A percentile compares a stretch with the other conserved stretches of the same genome.
phyloP scores from a whole-genome alignment of 1,140 invertebrate genomes.

The Lepidurus couesii region DNA sequence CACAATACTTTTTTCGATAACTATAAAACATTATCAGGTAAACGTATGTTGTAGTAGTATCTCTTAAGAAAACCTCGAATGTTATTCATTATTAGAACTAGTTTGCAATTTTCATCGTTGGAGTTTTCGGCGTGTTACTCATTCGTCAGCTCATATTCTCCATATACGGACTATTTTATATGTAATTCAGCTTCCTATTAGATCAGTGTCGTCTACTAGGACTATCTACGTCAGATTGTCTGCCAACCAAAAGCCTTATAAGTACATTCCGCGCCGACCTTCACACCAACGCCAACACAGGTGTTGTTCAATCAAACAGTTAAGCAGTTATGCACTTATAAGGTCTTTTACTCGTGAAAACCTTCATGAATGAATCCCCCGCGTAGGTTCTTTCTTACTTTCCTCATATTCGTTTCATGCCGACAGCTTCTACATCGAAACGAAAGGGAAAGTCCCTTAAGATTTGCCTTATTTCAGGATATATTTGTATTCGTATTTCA shows the following conservation, averaged over 20 bases:
- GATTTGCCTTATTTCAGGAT: not conserved
- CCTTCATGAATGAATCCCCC: constrained; percentile 10
- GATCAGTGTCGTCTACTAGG: not conserved
- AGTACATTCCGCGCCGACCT: not conserved
- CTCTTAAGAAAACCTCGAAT: too few species aligned
- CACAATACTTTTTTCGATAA: too few species aligned
- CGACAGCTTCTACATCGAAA: not conserved
- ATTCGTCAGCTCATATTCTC: too few species aligned
- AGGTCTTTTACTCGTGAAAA: not conserved
- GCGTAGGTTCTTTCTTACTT: not conserved
- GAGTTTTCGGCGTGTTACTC: too few species aligned
- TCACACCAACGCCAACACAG: constrained; percentile 11
- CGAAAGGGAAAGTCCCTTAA: not conserved
- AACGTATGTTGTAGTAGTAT: too few species aligned
- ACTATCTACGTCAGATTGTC: not conserved
- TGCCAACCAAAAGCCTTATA: not conserved
- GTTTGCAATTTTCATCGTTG: too few species aligned
- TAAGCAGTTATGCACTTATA: not conserved
- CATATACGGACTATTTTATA: too few species aligned
- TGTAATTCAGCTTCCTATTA: not conserved
- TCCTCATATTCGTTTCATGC: not conserved
- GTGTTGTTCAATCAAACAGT: not conserved
- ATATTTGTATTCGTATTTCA: not conserved
- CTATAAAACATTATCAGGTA: too few species aligned
- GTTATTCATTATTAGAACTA: too few species aligned